Evolutionary conservation across 2,113 vertebrate species (phyloP).

Genomic region (Neomonachus schauinslandi): DNA sequence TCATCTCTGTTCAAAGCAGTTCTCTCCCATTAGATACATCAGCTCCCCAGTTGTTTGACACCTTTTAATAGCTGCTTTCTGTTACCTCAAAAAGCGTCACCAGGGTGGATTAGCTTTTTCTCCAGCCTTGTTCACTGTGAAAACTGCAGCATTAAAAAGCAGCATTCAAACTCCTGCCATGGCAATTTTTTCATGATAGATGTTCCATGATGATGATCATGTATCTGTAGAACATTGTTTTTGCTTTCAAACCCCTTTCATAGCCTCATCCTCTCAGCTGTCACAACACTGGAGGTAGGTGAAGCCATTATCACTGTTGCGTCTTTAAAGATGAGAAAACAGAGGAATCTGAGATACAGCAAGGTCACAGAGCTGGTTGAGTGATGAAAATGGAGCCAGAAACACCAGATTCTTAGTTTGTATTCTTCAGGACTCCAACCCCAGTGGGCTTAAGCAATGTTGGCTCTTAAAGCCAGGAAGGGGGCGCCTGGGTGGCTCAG

Average conservation of each 20-base stretch:
- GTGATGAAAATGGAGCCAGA: not conserved
- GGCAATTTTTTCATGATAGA: not conserved
- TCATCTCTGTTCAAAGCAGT: not conserved
- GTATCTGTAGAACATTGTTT: not conserved
- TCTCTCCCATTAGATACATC: not conserved
- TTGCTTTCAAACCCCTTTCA: not conserved
- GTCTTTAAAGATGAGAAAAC: not conserved
- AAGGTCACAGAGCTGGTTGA: not conserved
- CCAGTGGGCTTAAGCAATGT: not conserved
- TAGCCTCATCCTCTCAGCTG: not conserved
- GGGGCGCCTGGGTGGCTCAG: too few relatives aligned
- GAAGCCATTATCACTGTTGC: not conserved
- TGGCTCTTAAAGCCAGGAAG: not conserved
- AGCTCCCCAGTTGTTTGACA: not conserved
- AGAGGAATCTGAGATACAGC: not conserved
- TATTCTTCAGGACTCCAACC: not conserved
- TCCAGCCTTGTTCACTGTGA: not conserved
- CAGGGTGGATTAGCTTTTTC: not conserved
- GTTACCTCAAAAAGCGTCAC: not conserved
- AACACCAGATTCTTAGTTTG: not conserved
- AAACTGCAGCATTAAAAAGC: not conserved
- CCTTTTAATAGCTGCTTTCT: slow-evolving; percentile 54
- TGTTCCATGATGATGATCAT: not conserved
- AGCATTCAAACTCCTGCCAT: not conserved
- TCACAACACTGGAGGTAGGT: accelerated